Base-by-base conservation (phyloP, 1,140 invertebrate genomes). In the Brachionus sp. region DNA sequence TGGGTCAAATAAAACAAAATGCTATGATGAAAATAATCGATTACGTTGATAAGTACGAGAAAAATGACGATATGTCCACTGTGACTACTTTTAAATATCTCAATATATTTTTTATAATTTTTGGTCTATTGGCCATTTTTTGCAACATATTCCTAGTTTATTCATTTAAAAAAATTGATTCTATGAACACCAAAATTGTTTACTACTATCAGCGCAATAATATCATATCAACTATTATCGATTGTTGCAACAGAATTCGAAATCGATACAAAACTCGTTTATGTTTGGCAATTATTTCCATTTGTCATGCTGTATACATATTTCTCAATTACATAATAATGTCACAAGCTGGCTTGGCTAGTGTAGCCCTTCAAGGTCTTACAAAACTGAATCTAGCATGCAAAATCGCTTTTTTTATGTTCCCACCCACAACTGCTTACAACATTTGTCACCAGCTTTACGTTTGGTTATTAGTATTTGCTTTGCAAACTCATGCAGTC, bases 11-110 rank as follows among this genome's bases (percentile, higher is more conserved):
- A 23, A 80, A 80, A 66, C 77, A 80, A 57, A 80, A 66, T 35
- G 50, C 77, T 9, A 80, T 80, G 77, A 57, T 80, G 77, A 57
- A 44, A 37, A 80, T 80, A 35, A 80, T 80, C n/a, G 62, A 80
- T 19, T 53, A 80, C 23, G 77, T 80, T 5, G 77, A 80, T 9
- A 9, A 12, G 23, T 80, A 80, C 35, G 77, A 80, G 42, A 80
- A 80, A 80, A 80, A 80, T 19, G 77, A 80, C 29, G 39, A 80
- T 25, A 5, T 57, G n/a, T 80, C 77, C 2, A 80, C 77, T n/a
- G 57, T 80, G 3, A 25, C 29, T 16, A 13, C 35, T 1, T 80
- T 80, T 44, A 19, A 66, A 42, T 25, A 10, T n/a, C 37, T 80
- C 16, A 80, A 80, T 37, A 25, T 64, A 5, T 39, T 35, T 37